Percentiles rank a stretch among this genome's conserved stretches.
phyloP scores from a whole-genome alignment of 2,113 vertebrate genomes.

The Mirza zaza region DNA sequence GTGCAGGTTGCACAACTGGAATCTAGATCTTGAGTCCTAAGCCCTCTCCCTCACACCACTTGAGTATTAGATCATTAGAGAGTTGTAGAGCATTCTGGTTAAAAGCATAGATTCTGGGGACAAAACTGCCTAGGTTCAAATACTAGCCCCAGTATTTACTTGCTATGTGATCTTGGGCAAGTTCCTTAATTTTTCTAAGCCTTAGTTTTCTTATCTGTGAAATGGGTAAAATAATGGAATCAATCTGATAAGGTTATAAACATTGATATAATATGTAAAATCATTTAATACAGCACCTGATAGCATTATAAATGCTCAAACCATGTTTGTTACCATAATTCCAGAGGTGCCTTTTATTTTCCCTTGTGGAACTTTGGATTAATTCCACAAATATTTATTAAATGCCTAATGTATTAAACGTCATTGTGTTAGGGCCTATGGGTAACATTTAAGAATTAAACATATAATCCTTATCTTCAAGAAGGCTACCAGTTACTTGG shows the following conservation, averaged over 20 bases:
- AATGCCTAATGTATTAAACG: not conserved
- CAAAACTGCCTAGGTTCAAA: not conserved
- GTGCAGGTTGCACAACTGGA: not conserved
- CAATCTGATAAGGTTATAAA: not conserved
- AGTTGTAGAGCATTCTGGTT: not conserved
- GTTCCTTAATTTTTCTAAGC: not conserved
- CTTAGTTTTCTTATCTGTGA: not conserved
- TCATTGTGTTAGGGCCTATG: not conserved
- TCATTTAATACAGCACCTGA: not conserved
- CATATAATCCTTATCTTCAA: not conserved
- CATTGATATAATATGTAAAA: not conserved
- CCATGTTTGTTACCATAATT: not conserved
- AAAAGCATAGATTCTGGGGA: not conserved
- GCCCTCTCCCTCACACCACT: not conserved
- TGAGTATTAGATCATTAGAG: not conserved
- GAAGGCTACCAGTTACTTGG: not conserved
- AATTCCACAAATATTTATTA: slow-evolving; percentile 36
- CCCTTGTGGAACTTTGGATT: not conserved
- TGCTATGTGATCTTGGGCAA: not conserved
- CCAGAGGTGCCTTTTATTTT: not conserved
- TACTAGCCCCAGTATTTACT: not conserved
- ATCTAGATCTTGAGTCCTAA: not conserved
- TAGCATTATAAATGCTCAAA: not conserved
- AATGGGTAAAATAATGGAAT: not conserved
- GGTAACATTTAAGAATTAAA: not conserved